phyloP scores from a whole-genome alignment of 2,797 vertebrate genomes.

The Leuciscus waleckii region DNA sequence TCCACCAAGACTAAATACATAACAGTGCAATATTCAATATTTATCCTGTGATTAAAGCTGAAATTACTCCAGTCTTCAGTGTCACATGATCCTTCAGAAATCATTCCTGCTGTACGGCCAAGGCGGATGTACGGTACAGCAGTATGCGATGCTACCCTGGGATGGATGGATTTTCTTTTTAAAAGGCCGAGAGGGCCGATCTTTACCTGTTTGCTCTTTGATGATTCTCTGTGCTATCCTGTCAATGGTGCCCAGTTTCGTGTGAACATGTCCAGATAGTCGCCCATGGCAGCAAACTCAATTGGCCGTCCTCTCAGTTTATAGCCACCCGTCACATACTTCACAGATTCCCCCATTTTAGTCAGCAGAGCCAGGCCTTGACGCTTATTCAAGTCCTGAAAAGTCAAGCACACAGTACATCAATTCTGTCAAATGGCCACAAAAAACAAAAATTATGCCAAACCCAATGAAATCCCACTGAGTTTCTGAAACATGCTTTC shows the following conservation, averaged over 20 bases:
- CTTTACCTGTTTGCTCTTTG: constrained; percentile 93
- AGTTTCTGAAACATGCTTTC: background rate
- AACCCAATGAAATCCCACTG: background rate
- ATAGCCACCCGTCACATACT: constrained; percentile 92
- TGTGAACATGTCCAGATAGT: constrained; percentile 93
- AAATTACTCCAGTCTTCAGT: background rate
- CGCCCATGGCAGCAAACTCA: constrained; percentile 90
- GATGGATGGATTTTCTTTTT: background rate
- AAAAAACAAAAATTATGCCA: background rate
- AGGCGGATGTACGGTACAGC: no score
- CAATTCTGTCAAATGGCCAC: background rate
- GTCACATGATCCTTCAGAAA: background rate
- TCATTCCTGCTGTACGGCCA: no score
- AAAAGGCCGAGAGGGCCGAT: background rate
- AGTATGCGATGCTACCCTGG: background rate
- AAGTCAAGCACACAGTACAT: constrained; percentile 35
- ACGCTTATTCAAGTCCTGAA: constrained; percentile 95
- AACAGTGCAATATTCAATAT: no score
- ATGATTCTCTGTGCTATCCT: constrained; percentile 97
- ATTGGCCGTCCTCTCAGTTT: constrained; percentile 89
- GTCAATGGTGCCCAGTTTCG: constrained; percentile 96
- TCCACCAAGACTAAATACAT: no score
- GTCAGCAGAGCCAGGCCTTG: constrained; percentile 92
- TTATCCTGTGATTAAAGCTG: no score
- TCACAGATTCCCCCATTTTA: constrained; percentile 95